Conservation (phyloP, 2,888 invertebrate species). For the Carabus problematicus region DNA sequence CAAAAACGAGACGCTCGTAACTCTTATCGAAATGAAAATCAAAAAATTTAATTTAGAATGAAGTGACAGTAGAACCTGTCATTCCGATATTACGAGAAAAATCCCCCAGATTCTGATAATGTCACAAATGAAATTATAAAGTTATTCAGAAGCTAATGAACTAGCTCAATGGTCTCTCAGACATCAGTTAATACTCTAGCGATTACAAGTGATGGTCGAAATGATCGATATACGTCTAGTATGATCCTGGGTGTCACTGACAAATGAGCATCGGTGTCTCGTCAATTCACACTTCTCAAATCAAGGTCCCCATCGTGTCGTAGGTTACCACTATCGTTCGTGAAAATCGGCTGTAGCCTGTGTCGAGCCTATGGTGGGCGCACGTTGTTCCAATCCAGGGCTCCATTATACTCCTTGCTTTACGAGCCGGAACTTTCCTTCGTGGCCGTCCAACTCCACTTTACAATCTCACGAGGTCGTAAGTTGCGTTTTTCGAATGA, state of each 20-base stretch:
- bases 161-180: too few species aligned
- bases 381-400: slow-evolving; percentile 44
- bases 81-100: too few species aligned
- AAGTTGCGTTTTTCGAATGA: slow-evolving; percentile 13
- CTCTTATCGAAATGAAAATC: slow-evolving; percentile 22
- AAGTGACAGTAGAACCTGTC: neutral
- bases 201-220: too few species aligned
- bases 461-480: slow-evolving; percentile 15
- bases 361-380: neutral
- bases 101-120: too few species aligned
- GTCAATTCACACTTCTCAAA: slow-evolving; percentile 31
- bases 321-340: slow-evolving; percentile 15
- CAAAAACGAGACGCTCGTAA: slow-evolving; percentile 1
- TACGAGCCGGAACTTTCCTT: slow-evolving; percentile 50
- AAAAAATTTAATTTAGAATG: neutral
- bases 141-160: too few species aligned
- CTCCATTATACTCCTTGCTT: slow-evolving; percentile 50
- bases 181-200: too few species aligned
- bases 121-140: too few species aligned
- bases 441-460: slow-evolving; percentile 5
- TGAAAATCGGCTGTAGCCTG: slow-evolving; percentile 10
- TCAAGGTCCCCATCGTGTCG: slow-evolving; percentile 12
- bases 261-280: slow-evolving; percentile 26
- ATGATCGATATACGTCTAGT: too few species aligned
- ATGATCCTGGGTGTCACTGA: neutral